phyloP scores from a whole-genome alignment of 2,797 vertebrate genomes.

The Neomorphus geoffroyi region DNA sequence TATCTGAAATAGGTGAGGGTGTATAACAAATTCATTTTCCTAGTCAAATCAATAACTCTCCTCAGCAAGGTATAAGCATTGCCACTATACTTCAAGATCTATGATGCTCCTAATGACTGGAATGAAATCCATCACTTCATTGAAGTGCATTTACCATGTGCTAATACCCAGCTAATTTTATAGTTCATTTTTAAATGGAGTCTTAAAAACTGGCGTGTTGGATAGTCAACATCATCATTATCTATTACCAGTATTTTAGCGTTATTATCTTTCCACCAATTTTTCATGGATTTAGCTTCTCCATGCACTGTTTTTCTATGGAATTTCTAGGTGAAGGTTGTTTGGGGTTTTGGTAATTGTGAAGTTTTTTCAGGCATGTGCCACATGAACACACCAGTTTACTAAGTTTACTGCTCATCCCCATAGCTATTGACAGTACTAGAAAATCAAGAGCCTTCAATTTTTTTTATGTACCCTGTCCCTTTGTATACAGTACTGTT shows the following conservation, averaged over 20 bases:
- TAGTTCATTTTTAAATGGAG: background rate
- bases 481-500: background rate
- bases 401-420: background rate
- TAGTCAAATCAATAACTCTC: background rate
- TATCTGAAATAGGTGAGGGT: background rate
- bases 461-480: background rate
- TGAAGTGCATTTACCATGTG: background rate
- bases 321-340: background rate
- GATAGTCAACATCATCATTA: background rate
- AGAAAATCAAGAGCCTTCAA: background rate
- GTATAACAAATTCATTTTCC: background rate
- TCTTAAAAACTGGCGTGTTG: background rate
- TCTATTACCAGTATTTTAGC: background rate
- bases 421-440: background rate
- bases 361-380: background rate
- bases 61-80: background rate
- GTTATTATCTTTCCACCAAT: background rate
- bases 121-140: background rate
- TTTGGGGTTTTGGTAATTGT: background rate
- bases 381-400: background rate
- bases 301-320: background rate
- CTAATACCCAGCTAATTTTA: background rate
- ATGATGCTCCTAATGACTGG: background rate
- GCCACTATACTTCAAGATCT: background rate
- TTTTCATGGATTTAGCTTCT: background rate